Base-by-base conservation (phyloP, 1,140 invertebrate species). In the Ericerus pela region DNA sequence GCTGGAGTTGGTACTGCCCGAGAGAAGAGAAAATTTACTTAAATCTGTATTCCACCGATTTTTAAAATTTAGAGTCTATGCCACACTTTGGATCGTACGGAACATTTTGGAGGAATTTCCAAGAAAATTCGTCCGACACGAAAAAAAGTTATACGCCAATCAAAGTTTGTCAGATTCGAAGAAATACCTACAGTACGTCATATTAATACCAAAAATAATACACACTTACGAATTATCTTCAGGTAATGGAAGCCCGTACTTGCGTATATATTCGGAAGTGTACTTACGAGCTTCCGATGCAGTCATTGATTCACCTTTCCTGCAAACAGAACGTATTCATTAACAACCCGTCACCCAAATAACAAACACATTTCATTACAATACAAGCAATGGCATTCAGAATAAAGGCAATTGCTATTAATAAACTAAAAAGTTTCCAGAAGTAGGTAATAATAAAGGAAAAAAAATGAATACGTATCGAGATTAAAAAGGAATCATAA, bases 181-280 rank as follows among this genome's bases (percentile, higher is more conserved):
- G 30, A 33, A 33, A 8, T 33, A 8, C 30, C 30, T 33, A 33
- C n/a, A 8, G 30, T 33, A 33, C 30, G n/a, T 33, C n/a, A 33
- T n/a, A 33, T 33, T 8, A 33, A n/a, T 24, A 47, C 14, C 5
- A 18, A 24, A 47, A 18, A 22, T 47, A 2, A 14, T n/a, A 38
- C 14, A 54, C 47, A 62, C 62, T 20, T 43, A 62, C 58, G 58
- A 61, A 53, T 58, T 67, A 38, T 70, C 65, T 1, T 62, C 59
- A 28, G 72, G 66, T 60, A 77, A 69, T 63, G 80, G 77, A n/a
- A 88, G 73, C 33, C 79, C 72, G 58, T 85, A 77, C 53, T 70
- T 71, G 65, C 79, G 82, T n/a, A 91, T 79, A 68, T 92, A 90
- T 41, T 85, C 78, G 14, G 78, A 81, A 24, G 93, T 72, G 62